These are phyloP conservation scores for Protodeltote pygarga DNA, from an alignment of 2,888 invertebrate genomes.

Conservation along the genomic window DNA sequence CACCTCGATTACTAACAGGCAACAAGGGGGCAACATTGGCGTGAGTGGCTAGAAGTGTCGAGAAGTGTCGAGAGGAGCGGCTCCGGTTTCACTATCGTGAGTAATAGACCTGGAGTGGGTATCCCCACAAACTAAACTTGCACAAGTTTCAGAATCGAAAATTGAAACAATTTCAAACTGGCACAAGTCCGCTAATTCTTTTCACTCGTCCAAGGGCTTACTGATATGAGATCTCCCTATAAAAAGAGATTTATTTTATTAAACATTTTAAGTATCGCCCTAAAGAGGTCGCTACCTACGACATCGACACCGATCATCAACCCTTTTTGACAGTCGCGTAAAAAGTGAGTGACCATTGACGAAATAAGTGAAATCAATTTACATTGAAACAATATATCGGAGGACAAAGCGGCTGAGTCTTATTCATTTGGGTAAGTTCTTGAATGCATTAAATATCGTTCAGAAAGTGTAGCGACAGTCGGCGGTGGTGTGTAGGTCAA, in stretches of 20 bases:
- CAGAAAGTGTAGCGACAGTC: constrained; percentile 49
- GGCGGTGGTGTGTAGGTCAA: constrained; percentile 60
- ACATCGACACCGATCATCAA: constrained; percentile 46
- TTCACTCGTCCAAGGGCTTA: too few relatives aligned
- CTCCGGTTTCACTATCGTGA: too few relatives aligned
- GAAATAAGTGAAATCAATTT: constrained; percentile 66
- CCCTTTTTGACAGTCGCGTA: constrained; percentile 57
- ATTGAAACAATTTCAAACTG: too few relatives aligned
- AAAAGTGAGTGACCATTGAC: constrained; percentile 60
- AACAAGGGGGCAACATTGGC: too few relatives aligned
- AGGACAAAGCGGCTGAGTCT: constrained; percentile 42
- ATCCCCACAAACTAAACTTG: too few relatives aligned
- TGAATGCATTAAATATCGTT: constrained; percentile 45
- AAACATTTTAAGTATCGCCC: constrained; percentile 19
- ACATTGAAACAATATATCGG: constrained; percentile 47
- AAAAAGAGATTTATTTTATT: constrained; percentile 33
- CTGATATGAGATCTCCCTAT: constrained; percentile 21
- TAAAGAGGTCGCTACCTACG: constrained; percentile 53
- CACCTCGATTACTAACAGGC: too few relatives aligned
- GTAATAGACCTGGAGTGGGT: too few relatives aligned
- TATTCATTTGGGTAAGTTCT: constrained; percentile 62
- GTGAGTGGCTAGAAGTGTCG: too few relatives aligned
- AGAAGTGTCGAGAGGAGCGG: too few relatives aligned
- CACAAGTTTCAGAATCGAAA: too few relatives aligned
- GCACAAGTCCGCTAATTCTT: too few relatives aligned